A percentile compares a stretch with the other conserved stretches of the same genome.
These are phyloP conservation scores for Caenorhabditis angaria DNA, from an alignment of 2,888 invertebrate species.

Conservation along the genomic window DNA sequence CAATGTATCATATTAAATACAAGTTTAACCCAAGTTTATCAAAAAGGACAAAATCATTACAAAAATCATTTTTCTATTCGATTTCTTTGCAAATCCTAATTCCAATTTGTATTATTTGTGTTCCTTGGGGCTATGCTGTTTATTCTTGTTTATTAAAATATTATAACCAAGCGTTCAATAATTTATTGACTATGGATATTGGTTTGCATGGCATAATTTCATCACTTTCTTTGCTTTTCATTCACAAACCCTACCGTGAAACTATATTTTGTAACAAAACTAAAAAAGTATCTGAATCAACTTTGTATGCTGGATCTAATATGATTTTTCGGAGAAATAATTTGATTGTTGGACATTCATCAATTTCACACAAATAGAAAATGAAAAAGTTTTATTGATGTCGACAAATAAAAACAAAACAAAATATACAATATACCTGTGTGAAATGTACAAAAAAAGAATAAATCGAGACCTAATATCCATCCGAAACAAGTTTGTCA, in stretches of 20 bases:
- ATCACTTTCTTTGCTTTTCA: not conserved
- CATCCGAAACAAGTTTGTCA: constrained; percentile 71
- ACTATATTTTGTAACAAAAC: too few species aligned
- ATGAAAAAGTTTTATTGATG: too few species aligned
- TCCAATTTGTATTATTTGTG: not conserved
- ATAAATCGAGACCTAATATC: constrained; percentile 47
- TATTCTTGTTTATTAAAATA: not conserved
- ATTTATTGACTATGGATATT: not conserved
- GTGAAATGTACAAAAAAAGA: not conserved
- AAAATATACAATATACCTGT: constrained; percentile 4
- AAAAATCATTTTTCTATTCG: not conserved
- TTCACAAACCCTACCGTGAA: not conserved
- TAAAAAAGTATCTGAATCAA: too few species aligned
- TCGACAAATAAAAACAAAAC: not conserved
- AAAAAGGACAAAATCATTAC: not conserved
- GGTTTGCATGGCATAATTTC: not conserved
- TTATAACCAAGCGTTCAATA: not conserved
- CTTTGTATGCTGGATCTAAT: too few species aligned
- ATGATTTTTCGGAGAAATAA: too few species aligned
- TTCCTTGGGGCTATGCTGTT: not conserved
- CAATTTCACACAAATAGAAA: too few species aligned
- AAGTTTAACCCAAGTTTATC: not conserved
- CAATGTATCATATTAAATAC: not conserved
- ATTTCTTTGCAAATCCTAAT: not conserved
- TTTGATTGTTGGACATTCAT: too few species aligned